Base-by-base conservation (phyloP, 2,888 invertebrate species). In the Sericinus montela region DNA sequence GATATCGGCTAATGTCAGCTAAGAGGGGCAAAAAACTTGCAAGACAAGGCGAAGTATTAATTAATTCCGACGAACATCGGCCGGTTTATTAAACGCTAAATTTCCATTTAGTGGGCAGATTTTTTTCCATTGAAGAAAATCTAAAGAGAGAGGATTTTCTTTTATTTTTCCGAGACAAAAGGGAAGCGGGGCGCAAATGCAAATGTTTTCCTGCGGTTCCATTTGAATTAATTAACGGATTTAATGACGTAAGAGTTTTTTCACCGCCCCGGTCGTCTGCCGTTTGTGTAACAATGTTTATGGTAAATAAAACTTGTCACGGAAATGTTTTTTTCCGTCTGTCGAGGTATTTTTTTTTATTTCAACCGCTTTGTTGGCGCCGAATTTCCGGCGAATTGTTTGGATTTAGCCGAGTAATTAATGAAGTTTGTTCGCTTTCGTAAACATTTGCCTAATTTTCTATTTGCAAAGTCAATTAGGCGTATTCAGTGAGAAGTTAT, bases 211-310 rank as follows among this genome's bases (percentile, higher is more conserved):
- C 75, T 80, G 85, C 80, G 79, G 85, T 82, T 84, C 82, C 80
- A 80, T 88, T 88, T 85, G 88, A 87, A 87, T 88, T 88, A 88
- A 88, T 88, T 88, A 88, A 85, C 74, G 80, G 73, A 76, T 80
- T 80, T 88, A 87, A 88, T 88, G 86, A 86, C 74, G 75, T 72
- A 75, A 66, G 83, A 87, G 79, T 86, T 87, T 83, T 83, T 82
- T 82, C 77, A 76, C 77, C 77, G 78, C 68, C 64, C 57, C 64
- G 67, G 71, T 73, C 74, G 76, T 68, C 70, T 57, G 59, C 54
- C 60, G 62, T 59, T 63, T 60, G 70, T 68, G 76, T 84, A 84
- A 86, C 88, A 86, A 82, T 88, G 87, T 87, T 87, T 84, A 81
- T 82, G 80, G 83, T 85, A 84, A 87, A 87, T 80, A 86, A 85